Base-by-base conservation (phyloP, 1,140 invertebrate genomes). In the Drosophila parvula region DNA sequence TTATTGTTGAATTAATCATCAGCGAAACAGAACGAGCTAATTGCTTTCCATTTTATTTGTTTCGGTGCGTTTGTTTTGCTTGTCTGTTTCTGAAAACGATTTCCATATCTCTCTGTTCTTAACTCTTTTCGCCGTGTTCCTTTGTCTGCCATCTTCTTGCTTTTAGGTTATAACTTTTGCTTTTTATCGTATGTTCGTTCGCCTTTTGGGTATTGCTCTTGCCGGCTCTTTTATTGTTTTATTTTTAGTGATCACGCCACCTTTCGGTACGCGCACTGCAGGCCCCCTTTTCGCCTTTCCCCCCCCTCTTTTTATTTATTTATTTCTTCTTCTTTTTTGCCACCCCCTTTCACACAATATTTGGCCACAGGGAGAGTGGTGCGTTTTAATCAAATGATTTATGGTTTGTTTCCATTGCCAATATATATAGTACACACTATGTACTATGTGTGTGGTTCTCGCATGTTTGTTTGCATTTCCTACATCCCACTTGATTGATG, bases 161-260 rank as follows among this genome's bases (percentile, higher is more conserved):
- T n/a, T 55, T 38, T n/a, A 14, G n/a, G 60, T 76, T 62, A 61
- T 74, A 59, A 71, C 67, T 71, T 50, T 71, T 71, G 65, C 34
- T 71, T 71, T 65, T 78, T 81, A 85, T 86, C 70, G 71, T 57
- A 60, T 65, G 64, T 60, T 74, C 51, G 61, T 57, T 60, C 32
- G 7, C 22, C 6, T 16, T 32, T 62, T 47, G 53, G 36, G 55
- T 55, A 56, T 57, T 43, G 65, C 51, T 70, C 38, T 74, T 78
- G 58, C 27, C 79, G 74, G 58, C 61, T 67, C 58, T 74, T 75
- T 79, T 79, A 75, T 78, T 53, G 78, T 75, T 86, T 79, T 86
- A 86, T 86, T 86, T 86, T 76, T 86, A 86, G 79, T 67, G 79
- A 86, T 86, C 82, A 86, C 82, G 82, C 82, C 82, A 86, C 82